Conservation (phyloP, 2,113 vertebrate species). For the Synodontis membranacea region DNA sequence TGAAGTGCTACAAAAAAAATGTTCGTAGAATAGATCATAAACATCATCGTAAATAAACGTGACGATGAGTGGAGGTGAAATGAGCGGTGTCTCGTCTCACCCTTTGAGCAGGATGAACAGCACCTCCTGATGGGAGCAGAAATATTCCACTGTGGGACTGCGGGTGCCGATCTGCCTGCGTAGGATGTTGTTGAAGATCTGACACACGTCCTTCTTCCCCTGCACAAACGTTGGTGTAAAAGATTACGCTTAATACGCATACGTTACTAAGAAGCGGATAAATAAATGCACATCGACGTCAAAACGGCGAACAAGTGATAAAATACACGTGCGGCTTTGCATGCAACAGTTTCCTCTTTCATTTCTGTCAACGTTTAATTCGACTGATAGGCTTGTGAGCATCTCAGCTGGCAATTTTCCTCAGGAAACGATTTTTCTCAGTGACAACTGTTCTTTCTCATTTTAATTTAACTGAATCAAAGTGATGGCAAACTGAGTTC, state of each 20-base stretch:
- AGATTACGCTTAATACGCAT: background rate
- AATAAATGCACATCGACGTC: background rate
- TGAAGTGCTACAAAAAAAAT: background rate
- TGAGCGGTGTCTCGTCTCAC: slow-evolving; percentile 67
- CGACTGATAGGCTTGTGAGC: background rate
- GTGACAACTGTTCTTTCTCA: background rate
- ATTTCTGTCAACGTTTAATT: background rate
- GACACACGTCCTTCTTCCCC: slow-evolving; percentile 97
- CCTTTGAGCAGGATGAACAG: slow-evolving; percentile 93
- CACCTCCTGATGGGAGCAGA: slow-evolving; percentile 91
- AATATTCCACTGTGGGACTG: slow-evolving; percentile 92
- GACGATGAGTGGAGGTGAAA: background rate
- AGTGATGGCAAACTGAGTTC: background rate
- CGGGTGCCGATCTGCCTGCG: slow-evolving; percentile 92
- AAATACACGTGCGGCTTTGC: too few relatives aligned
- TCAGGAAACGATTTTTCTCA: background rate
- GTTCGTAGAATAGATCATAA: background rate
- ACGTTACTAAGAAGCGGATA: background rate
- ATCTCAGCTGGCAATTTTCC: background rate
- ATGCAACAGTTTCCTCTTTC: background rate
- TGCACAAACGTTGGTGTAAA: slow-evolving; percentile 58
- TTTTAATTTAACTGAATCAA: background rate
- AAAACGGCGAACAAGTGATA: background rate
- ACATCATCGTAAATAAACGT: background rate
- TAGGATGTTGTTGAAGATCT: slow-evolving; percentile 98